Conservation (phyloP, 2,888 invertebrate genomes). For the Escarpia spicata region DNA sequence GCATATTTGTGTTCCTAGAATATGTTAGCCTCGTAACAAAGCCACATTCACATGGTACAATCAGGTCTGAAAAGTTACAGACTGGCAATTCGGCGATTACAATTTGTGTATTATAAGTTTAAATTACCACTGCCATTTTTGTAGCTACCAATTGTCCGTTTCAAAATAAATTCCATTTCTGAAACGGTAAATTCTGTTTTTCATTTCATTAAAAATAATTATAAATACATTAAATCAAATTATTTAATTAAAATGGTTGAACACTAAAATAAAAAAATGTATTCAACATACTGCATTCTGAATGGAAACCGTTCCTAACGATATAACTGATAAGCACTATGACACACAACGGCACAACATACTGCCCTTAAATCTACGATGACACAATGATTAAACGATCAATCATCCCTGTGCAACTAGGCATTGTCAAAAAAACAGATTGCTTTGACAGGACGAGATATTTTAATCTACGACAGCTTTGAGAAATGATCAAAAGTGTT, state of each 20-base stretch:
- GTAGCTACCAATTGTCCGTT: too few relatives aligned
- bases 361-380: neutral
- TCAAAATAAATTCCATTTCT: too few relatives aligned
- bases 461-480: too few relatives aligned
- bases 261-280: neutral
- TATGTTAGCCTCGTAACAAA: neutral
- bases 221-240: neutral
- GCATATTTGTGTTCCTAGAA: neutral
- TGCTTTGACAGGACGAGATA: neutral
- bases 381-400: slow-evolving; percentile 12
- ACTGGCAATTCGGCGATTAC: too few relatives aligned
- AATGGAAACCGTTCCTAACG: neutral
- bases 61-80: too few relatives aligned
- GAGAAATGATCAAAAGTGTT: too few relatives aligned
- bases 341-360: neutral
- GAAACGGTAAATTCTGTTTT: too few relatives aligned
- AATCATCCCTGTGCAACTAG: neutral
- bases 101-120: too few relatives aligned
- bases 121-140: too few relatives aligned
- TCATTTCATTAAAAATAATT: too few relatives aligned
- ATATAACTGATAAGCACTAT: neutral
- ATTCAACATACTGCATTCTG: neutral
- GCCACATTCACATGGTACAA: too few relatives aligned
- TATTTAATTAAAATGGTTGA: neutral
- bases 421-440: neutral